phyloP scores from a whole-genome alignment of 64 coral and sea anemone genomes.

The Porites lutea region DNA sequence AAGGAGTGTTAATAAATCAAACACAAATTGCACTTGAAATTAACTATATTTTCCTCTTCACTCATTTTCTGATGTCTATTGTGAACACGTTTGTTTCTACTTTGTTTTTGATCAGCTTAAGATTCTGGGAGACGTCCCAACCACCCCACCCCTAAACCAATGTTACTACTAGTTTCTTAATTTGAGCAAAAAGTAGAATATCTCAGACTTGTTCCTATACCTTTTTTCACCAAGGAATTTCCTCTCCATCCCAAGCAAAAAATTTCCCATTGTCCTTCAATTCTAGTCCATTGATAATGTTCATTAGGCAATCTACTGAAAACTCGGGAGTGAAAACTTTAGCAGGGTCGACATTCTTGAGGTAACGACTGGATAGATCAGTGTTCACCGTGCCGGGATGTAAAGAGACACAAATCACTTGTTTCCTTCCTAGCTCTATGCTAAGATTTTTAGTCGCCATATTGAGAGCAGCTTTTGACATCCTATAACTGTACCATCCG shows the following conservation, averaged over 20 bases:
- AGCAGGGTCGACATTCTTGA: slow-evolving; percentile 48
- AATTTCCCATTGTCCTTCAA: slow-evolving; percentile 71
- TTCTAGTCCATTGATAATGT: slow-evolving; percentile 46
- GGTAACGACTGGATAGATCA: slow-evolving; percentile 58
- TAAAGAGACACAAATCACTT: slow-evolving; percentile 56
- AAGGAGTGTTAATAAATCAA: too few relatives aligned
- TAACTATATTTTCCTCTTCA: too few relatives aligned
- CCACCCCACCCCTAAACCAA: too few relatives aligned
- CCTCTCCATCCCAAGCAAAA: slow-evolving; percentile 77
- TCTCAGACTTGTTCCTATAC: too few relatives aligned
- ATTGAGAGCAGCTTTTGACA: slow-evolving; percentile 70
- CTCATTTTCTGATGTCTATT: too few relatives aligned
- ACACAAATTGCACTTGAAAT: too few relatives aligned
- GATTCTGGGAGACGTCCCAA: too few relatives aligned
- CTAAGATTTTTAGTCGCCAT: slow-evolving; percentile 71
- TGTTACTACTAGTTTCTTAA: too few relatives aligned
- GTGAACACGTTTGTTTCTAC: too few relatives aligned
- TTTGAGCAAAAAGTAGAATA: too few relatives aligned
- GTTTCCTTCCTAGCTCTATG: slow-evolving; percentile 55
- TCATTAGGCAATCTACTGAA: slow-evolving; percentile 60
- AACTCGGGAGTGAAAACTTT: slow-evolving; percentile 68
- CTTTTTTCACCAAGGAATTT: slow-evolving; percentile 44
- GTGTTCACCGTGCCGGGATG: slow-evolving; percentile 78
- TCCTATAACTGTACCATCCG: slow-evolving; percentile 80
- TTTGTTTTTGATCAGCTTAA: too few relatives aligned